Evolutionary conservation across 2,797 vertebrate genomes (phyloP), one percentile per base, ranked within the genome.

Genomic region (Platalea minor): DNA sequence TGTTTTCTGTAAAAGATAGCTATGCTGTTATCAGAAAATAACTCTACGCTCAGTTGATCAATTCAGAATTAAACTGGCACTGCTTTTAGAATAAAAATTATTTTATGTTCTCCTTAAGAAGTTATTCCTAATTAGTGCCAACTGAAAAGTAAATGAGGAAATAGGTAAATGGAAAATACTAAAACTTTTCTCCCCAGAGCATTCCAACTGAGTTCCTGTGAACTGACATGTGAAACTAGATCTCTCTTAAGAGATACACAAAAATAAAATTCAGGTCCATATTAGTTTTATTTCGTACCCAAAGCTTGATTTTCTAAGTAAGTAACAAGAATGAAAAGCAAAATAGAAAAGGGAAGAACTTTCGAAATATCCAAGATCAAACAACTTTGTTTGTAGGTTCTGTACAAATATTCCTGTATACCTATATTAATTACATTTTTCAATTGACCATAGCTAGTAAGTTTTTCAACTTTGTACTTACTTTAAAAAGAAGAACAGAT

Each of bases 1-100:
- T 96, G 74, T 91, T 97, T 94, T 89, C 78, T 93, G 85, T 97
- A 88, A 93, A 76, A 92, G 41, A 64, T 43, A 93, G 72, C 46
- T 74, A 10, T 87, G 33, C 37, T 95, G 69, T 95, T 96, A 50
- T 88, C 67, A 89, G 77, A 95, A 74, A 95, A 61, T 76, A 81
- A 61, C 48, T 59, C 48, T 61, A 37, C 37, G 19, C 78, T 87
- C 43, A 56, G 82, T 90, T 89, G 91, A 59, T 82, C 70, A 75
- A 33, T 78, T 92, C 76, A 83, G 67, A 82, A 89, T 94, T 77
- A 87, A 92, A 78, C n/a, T 79, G 79, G 54, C 48, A 41, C 67
- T 64, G 21, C 41, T 84, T 78, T 93, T 70, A 77, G 65, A 77
- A 41, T 64, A 57, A 88, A 88, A 93, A 23, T 37, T 64, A 37